A percentile compares a stretch with the other conserved stretches of the same genome.
Evolutionary conservation across 1,140 invertebrate genomes (phyloP).

Genomic region (Aphaenogaster floridana): DNA sequence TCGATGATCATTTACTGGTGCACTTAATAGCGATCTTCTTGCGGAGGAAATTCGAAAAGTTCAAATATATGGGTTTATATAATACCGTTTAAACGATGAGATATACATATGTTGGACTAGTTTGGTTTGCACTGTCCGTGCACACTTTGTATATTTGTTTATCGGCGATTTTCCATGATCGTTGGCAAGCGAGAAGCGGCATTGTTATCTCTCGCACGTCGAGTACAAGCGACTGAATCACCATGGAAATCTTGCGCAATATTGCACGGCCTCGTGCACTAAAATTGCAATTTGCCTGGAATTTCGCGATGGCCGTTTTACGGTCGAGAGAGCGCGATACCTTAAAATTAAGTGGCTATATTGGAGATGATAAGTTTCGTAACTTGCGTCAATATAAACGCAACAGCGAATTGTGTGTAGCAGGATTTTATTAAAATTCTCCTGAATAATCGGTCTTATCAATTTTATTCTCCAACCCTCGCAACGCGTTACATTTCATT

Average conservation of each 20-base stretch:
- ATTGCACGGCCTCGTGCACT: slow-evolving; percentile 41
- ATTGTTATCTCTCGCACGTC: slow-evolving; percentile 46
- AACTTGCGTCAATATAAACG: slow-evolving; percentile 48
- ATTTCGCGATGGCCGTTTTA: slow-evolving; percentile 56
- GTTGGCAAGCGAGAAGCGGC: slow-evolving; percentile 21
- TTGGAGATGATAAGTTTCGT: slow-evolving; percentile 50
- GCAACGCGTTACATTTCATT: neutral
- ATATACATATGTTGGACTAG: neutral
- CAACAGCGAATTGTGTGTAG: slow-evolving; percentile 35
- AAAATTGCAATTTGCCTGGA: slow-evolving; percentile 62
- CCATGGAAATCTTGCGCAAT: slow-evolving; percentile 50
- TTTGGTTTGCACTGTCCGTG: neutral
- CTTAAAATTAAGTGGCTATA: slow-evolving; percentile 55
- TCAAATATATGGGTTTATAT: neutral
- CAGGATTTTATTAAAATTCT: slow-evolving; percentile 55
- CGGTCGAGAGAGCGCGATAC: slow-evolving; percentile 46
- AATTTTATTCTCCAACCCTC: slow-evolving; percentile 52
- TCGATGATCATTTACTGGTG: slow-evolving; percentile 1
- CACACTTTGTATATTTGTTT: slow-evolving; percentile 20
- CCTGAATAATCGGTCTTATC: slow-evolving; percentile 44
- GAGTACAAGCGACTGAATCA: slow-evolving; percentile 46
- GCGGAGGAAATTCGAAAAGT: slow-evolving; percentile 20
- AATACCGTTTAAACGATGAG: slow-evolving; percentile 11
- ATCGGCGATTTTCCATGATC: slow-evolving; percentile 52
- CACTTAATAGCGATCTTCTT: slow-evolving; percentile 1